Conservation (phyloP, 1,140 invertebrate genomes). For the Battus philenor region DNA sequence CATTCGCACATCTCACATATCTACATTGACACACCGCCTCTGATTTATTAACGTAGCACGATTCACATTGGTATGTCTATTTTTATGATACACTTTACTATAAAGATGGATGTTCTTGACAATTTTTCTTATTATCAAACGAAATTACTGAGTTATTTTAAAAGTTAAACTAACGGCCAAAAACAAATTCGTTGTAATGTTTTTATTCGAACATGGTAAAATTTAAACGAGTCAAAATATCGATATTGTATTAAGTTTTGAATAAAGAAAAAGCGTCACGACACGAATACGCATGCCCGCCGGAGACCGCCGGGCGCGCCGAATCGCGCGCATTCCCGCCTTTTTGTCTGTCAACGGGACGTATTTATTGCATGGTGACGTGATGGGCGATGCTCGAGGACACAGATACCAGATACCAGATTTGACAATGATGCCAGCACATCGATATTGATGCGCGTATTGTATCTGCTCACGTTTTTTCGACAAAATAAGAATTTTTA, state of each 20-base stretch:
- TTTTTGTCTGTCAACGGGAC: slow-evolving; percentile 51
- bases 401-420: slow-evolving; percentile 40
- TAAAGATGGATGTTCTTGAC: no score
- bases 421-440: slow-evolving; percentile 59
- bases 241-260: slow-evolving; percentile 43
- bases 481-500: no score
- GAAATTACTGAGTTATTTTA: no score
- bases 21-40: slow-evolving; percentile 2
- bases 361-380: slow-evolving; percentile 63
- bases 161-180: neutral
- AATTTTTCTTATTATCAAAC: no score
- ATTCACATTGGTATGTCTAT: no score
- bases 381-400: slow-evolving; percentile 29
- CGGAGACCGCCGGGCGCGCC: slow-evolving; percentile 59
- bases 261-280: slow-evolving; percentile 49
- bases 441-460: slow-evolving; percentile 46
- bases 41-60: slow-evolving; percentile 1
- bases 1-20: slow-evolving; percentile 1
- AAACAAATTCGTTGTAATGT: slow-evolving; percentile 1
- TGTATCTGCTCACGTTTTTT: slow-evolving; percentile 45
- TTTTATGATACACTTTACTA: neutral
- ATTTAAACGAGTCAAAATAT: slow-evolving; percentile 29
- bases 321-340: slow-evolving; percentile 67
- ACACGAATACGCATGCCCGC: slow-evolving; percentile 30
- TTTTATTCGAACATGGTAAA: no score